Evolutionary conservation across 2,888 invertebrate species (phyloP).

Genomic region (Cheilosia vulpina): DNA sequence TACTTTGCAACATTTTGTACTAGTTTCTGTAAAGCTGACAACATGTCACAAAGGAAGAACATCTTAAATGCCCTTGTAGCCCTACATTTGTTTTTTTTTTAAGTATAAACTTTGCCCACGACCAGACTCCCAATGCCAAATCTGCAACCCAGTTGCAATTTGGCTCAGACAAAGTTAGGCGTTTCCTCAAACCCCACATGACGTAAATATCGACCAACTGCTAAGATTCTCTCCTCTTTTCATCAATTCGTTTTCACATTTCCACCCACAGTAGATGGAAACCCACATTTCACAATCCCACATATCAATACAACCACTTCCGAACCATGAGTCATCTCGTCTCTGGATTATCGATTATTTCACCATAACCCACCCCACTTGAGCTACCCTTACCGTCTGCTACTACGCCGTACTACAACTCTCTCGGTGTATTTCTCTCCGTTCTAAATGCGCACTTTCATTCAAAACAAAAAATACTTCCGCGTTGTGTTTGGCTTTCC

Average conservation of each 20-base stretch:
- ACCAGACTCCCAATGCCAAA: too few relatives aligned
- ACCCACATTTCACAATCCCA: conserved; percentile 16
- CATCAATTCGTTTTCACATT: neutral
- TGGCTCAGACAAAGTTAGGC: too few relatives aligned
- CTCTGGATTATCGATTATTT: conserved; percentile 63
- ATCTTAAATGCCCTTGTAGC: too few relatives aligned
- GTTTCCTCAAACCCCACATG: too few relatives aligned
- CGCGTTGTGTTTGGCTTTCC: conserved; percentile 3
- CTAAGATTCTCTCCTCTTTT: neutral
- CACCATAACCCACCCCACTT: conserved; percentile 68
- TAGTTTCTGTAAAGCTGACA: too few relatives aligned
- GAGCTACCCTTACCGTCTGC: conserved; percentile 31
- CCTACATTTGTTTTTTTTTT: too few relatives aligned
- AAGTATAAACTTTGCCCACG: too few relatives aligned
- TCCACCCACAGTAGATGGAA: neutral
- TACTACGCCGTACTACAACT: neutral
- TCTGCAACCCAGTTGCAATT: too few relatives aligned
- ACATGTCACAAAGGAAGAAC: too few relatives aligned
- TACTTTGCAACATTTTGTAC: too few relatives aligned
- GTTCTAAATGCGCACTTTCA: conserved; percentile 13
- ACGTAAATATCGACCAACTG: too few relatives aligned
- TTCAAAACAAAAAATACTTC: conserved; percentile 40
- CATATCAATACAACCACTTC: conserved; percentile 7
- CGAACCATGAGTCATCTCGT: conserved; percentile 56
- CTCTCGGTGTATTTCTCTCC: neutral